phyloP scores from a whole-genome alignment of 2,113 vertebrate species.

The Tretioscincus oriximinensis region DNA sequence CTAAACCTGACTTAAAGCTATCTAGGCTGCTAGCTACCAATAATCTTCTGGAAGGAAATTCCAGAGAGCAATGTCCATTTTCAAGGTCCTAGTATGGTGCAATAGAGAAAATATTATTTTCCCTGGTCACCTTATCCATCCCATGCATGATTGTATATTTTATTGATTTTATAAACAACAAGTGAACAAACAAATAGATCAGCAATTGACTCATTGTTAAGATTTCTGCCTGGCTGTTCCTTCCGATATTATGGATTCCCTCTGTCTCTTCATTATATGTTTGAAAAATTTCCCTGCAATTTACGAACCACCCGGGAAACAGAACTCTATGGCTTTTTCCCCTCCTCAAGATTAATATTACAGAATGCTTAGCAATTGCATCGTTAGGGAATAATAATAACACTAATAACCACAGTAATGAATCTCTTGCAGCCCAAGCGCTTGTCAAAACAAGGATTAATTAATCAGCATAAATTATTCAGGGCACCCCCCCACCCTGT shows the following conservation, averaged over 20 bases:
- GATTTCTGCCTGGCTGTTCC: constrained; percentile 15
- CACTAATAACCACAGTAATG: neutral
- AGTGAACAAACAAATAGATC: too few relatives aligned
- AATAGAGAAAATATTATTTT: too few relatives aligned
- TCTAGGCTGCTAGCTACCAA: too few relatives aligned
- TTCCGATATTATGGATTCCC: neutral
- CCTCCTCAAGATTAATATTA: neutral
- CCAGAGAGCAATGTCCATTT: too few relatives aligned
- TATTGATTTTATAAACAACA: too few relatives aligned
- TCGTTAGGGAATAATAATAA: neutral
- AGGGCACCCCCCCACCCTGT: neutral
- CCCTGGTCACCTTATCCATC: too few relatives aligned
- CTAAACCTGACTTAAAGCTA: too few relatives aligned
- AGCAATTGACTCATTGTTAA: constrained; percentile 41
- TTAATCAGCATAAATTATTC: constrained; percentile 5
- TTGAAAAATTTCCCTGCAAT: neutral
- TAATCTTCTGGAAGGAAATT: too few relatives aligned
- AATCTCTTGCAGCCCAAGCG: accelerated
- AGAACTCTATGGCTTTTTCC: accelerated
- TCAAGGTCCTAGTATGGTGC: too few relatives aligned
- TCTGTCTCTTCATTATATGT: neutral
- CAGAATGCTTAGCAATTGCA: neutral
- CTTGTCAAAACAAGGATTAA: neutral
- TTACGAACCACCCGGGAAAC: neutral
- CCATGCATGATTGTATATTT: too few relatives aligned